These are phyloP conservation scores for Actinia tenebrosa DNA, from an alignment of 64 coral and sea anemone genomes.

Conservation along the genomic window DNA sequence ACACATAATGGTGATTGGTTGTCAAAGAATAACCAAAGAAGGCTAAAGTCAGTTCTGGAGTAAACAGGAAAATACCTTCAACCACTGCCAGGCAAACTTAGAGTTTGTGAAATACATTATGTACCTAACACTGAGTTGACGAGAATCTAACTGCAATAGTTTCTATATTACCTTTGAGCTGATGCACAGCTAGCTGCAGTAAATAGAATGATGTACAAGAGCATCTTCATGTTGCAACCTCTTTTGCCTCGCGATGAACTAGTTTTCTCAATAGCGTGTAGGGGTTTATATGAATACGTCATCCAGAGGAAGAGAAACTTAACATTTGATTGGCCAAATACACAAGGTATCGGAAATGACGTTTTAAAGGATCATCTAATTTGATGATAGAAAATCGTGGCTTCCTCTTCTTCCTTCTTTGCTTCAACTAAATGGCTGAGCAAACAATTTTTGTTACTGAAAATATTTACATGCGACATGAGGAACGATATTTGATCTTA, in stretches of 20 bases:
- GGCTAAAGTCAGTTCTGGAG: too few species aligned
- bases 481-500: too few species aligned
- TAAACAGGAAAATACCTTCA: too few species aligned
- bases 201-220: background rate
- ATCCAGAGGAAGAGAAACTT: background rate
- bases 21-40: too few species aligned
- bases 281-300: background rate
- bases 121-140: too few species aligned
- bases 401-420: background rate
- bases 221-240: background rate
- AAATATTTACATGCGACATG: too few species aligned
- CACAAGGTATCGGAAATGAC: background rate
- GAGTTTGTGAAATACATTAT: too few species aligned
- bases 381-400: background rate
- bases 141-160: too few species aligned
- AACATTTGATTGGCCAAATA: background rate
- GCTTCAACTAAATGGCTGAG: background rate
- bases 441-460: too few species aligned
- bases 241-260: background rate
- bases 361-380: background rate
- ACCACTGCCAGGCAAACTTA: too few species aligned
- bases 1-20: too few species aligned
- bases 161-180: background rate
- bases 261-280: background rate
- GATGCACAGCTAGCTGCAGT: background rate